A percentile compares a stretch with the other conserved stretches of the same genome.
phyloP scores from a whole-genome alignment of 2,797 vertebrate species.

The Adrianichthys oophorus region DNA sequence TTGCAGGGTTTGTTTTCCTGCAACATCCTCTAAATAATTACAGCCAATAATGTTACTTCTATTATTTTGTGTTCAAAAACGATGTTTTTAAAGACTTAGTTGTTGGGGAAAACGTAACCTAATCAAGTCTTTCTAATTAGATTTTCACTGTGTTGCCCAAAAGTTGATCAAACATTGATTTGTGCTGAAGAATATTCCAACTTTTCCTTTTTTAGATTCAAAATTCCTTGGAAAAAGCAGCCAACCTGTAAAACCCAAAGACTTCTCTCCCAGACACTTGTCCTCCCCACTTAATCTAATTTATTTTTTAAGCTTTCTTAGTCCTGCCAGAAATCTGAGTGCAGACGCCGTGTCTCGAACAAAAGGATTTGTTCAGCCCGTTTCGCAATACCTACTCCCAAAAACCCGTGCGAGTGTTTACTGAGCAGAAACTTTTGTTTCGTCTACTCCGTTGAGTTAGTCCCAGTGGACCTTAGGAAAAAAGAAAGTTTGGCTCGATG shows the following conservation, averaged over 20 bases:
- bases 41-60: background rate
- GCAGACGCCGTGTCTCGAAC: constrained; percentile 34
- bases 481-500: constrained; percentile 42
- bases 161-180: constrained; percentile 17
- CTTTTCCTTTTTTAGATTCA: constrained; percentile 42
- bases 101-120: background rate
- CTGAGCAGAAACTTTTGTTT: constrained; percentile 48
- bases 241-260: constrained; percentile 34
- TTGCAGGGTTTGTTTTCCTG: constrained; percentile 17
- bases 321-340: constrained; percentile 35
- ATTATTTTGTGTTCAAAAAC: too few species aligned
- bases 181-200: constrained; percentile 25
- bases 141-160: background rate
- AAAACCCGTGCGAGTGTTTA: constrained; percentile 24
- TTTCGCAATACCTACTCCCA: constrained; percentile 53
- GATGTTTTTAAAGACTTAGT: background rate
- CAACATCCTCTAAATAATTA: background rate
- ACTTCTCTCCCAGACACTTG: constrained; percentile 56
- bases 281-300: constrained; percentile 59
- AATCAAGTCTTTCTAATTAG: background rate
- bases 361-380: constrained; percentile 39
- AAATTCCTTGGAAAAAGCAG: constrained; percentile 34
- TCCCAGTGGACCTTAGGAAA: constrained; percentile 19
- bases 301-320: constrained; percentile 34
- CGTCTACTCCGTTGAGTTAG: constrained; percentile 9